Percentiles rank a stretch among this genome's conserved stretches.
phyloP scores from a whole-genome alignment of 2,113 vertebrate species.

The Malurus melanocephalus region DNA sequence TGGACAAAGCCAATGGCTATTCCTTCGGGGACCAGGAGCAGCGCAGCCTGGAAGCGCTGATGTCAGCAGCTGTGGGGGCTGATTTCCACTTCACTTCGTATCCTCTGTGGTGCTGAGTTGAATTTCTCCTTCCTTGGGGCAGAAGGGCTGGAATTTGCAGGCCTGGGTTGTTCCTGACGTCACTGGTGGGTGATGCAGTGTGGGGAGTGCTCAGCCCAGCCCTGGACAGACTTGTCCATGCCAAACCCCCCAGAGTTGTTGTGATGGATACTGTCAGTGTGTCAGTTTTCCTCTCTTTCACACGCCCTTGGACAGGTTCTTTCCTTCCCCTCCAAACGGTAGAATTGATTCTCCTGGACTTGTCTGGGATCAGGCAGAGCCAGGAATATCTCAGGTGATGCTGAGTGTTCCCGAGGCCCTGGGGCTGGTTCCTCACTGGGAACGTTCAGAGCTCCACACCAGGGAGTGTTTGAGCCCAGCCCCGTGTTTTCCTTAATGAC shows the following conservation, averaged over 20 bases:
- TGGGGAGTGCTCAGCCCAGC: neutral
- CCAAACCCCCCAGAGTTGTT: neutral
- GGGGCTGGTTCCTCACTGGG: neutral
- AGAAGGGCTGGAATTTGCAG: neutral
- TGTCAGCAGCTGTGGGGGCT: conserved; percentile 92
- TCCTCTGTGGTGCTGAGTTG: conserved; percentile 57
- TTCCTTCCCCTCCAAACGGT: neutral
- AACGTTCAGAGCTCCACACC: neutral
- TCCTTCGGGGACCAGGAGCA: conserved; percentile 89
- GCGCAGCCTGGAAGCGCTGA: conserved; percentile 87
- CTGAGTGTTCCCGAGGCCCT: neutral
- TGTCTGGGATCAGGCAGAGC: conserved; percentile 1
- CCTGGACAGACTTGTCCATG: neutral
- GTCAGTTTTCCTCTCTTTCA: neutral
- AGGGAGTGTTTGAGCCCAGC: conserved; percentile 39
- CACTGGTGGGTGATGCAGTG: accelerated
- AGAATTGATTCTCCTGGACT: neutral
- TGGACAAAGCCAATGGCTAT: conserved; percentile 95
- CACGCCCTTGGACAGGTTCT: neutral
- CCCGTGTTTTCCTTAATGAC: conserved; percentile 74
- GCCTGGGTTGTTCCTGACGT: neutral
- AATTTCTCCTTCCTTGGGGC: neutral
- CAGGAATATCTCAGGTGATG: neutral
- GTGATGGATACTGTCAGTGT: neutral
- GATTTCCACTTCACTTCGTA: conserved; percentile 95